Conservation (phyloP, 2,797 vertebrate species). For the Rhinoraja longicauda region DNA sequence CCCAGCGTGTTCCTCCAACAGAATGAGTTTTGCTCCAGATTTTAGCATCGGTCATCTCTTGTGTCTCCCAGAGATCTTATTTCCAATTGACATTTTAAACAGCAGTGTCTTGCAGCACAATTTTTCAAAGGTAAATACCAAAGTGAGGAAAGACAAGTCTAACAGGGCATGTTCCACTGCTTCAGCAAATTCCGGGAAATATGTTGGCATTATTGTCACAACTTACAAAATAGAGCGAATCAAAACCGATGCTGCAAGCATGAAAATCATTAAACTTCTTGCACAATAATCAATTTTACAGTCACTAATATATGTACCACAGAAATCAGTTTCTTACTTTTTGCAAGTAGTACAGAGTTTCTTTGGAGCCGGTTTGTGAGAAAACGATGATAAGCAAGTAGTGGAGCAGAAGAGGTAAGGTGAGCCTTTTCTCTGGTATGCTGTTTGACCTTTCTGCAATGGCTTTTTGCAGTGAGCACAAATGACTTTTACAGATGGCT, state of each 20-base stretch:
- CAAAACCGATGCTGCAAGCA: neutral
- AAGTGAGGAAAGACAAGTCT: neutral
- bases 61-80: no score
- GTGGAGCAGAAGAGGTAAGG: conserved; percentile 97
- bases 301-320: neutral
- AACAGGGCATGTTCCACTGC: neutral
- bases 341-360: conserved; percentile 99
- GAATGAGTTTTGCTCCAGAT: no score
- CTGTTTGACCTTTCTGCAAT: conserved; percentile 95
- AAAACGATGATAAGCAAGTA: conserved; percentile 92
- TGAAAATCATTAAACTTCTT: neutral
- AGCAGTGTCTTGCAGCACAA: neutral
- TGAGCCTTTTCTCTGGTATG: conserved; percentile 96
- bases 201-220: neutral
- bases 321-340: conserved; percentile 70
- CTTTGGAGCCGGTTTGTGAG: conserved; percentile 95
- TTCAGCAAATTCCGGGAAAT: neutral
- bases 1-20: no score
- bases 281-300: neutral
- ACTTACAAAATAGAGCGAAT: neutral
- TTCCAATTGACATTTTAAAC: neutral
- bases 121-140: neutral
- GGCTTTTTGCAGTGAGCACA: conserved; percentile 98
- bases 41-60: no score
- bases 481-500: conserved; percentile 89